phyloP scores from a whole-genome alignment of 2,888 invertebrate species.

The Miltochrista miniata region DNA sequence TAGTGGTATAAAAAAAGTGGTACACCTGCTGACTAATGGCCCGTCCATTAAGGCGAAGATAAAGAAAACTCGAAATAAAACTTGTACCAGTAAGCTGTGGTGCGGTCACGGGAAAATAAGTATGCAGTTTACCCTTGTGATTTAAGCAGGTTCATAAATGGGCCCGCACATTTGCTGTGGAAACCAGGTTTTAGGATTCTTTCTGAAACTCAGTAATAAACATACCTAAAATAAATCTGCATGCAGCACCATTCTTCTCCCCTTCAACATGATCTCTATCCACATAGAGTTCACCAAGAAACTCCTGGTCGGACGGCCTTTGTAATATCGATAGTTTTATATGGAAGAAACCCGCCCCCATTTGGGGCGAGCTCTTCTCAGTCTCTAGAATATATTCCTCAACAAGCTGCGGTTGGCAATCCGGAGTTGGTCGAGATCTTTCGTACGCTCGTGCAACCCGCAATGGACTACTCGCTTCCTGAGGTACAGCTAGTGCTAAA shows the following conservation, averaged over 20 bases:
- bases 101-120: too few relatives aligned
- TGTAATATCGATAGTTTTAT: slow-evolving; percentile 94
- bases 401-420: slow-evolving; percentile 91
- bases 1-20: too few relatives aligned
- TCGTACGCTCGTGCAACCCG: slow-evolving; percentile 82
- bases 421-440: slow-evolving; percentile 85
- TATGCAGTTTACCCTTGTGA: too few relatives aligned
- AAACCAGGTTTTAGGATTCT: too few relatives aligned
- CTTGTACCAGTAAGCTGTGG: too few relatives aligned
- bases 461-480: slow-evolving; percentile 64
- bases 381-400: slow-evolving; percentile 96
- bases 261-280: slow-evolving; percentile 92
- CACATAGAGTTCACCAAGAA: slow-evolving; percentile 94
- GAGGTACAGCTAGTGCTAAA: slow-evolving; percentile 82
- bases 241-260: slow-evolving; percentile 90
- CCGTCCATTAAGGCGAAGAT: too few relatives aligned
- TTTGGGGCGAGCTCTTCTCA: slow-evolving; percentile 86
- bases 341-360: slow-evolving; percentile 87
- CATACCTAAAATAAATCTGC: slow-evolving; percentile 88
- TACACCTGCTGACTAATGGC: too few relatives aligned
- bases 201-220: slow-evolving; percentile 8
- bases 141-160: too few relatives aligned
- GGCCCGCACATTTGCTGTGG: too few relatives aligned
- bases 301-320: slow-evolving; percentile 94
- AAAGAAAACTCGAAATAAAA: too few relatives aligned